Evolutionary conservation across 35 echinoderm and acorn worm genomes (phyloP).

Genomic region (Apostichopus californicus): DNA sequence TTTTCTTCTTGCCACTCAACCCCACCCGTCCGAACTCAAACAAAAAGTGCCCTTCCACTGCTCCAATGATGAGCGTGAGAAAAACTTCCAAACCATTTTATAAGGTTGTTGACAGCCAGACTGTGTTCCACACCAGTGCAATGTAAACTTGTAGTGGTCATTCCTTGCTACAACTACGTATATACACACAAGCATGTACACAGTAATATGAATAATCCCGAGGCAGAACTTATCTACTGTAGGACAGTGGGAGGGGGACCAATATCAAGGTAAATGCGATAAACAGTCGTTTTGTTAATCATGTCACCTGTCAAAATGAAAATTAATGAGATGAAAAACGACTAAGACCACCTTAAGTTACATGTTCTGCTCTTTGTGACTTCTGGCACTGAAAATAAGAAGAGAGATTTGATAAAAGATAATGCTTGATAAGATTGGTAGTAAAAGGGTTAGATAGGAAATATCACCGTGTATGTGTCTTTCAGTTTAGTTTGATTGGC

Average conservation of each 20-base stretch:
- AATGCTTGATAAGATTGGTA: not conserved
- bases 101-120: too few relatives aligned
- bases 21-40: too few relatives aligned
- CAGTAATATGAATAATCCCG: not conserved
- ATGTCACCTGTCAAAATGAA: not conserved
- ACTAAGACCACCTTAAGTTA: not conserved
- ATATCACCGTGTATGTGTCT: too few relatives aligned
- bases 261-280: constrained; percentile 13
- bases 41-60: too few relatives aligned
- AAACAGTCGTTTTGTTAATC: constrained; percentile 3
- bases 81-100: too few relatives aligned
- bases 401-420: not conserved
- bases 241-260: not conserved
- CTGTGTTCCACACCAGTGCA: too few relatives aligned
- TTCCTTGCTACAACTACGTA: too few relatives aligned
- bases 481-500: too few relatives aligned
- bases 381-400: not conserved
- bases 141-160: too few relatives aligned
- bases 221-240: not conserved
- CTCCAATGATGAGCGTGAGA: too few relatives aligned
- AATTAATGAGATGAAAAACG: constrained; percentile 6
- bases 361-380: not conserved
- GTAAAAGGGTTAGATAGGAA: too few relatives aligned
- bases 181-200: not conserved
- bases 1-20: too few relatives aligned